A percentile compares a stretch with the other conserved stretches of the same genome.
These are phyloP conservation scores for Entomyzon cyanotis DNA, from an alignment of 2,113 vertebrate species.

Conservation along the genomic window DNA sequence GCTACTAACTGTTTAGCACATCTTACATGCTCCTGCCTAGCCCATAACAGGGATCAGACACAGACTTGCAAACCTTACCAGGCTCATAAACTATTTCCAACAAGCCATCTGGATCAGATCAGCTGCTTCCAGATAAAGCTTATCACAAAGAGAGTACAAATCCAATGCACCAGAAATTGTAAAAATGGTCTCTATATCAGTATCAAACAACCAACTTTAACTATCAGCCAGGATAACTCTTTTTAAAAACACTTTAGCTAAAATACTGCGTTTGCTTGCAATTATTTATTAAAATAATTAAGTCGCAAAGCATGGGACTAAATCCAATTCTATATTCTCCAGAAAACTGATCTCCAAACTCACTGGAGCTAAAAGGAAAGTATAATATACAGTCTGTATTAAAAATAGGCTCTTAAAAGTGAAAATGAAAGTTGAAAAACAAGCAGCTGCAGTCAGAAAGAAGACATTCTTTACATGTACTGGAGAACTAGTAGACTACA, in stretches of 20 bases:
- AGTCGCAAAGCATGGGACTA: not conserved
- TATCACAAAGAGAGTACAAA: not conserved
- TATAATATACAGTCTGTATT: not conserved
- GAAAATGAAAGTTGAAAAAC: constrained; percentile 23
- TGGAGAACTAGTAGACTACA: not conserved
- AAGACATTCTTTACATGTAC: not conserved
- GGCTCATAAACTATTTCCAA: not conserved
- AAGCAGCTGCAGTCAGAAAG: not conserved
- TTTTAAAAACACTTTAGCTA: not conserved
- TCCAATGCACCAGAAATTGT: not conserved
- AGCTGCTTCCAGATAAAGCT: not conserved
- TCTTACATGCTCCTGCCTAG: not conserved
- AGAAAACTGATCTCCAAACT: not conserved
- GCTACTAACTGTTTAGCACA: not conserved
- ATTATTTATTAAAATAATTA: not conserved
- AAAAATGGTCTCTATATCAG: not conserved
- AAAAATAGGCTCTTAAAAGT: not conserved
- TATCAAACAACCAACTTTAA: not conserved
- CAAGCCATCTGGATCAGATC: not conserved
- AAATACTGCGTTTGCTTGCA: not conserved
- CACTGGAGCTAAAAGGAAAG: not conserved
- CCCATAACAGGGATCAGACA: not conserved
- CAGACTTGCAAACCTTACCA: not conserved
- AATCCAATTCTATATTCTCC: not conserved
- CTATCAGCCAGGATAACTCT: not conserved